Conservation (phyloP, 2,888 invertebrate species). For the Agriopis marginaria region DNA sequence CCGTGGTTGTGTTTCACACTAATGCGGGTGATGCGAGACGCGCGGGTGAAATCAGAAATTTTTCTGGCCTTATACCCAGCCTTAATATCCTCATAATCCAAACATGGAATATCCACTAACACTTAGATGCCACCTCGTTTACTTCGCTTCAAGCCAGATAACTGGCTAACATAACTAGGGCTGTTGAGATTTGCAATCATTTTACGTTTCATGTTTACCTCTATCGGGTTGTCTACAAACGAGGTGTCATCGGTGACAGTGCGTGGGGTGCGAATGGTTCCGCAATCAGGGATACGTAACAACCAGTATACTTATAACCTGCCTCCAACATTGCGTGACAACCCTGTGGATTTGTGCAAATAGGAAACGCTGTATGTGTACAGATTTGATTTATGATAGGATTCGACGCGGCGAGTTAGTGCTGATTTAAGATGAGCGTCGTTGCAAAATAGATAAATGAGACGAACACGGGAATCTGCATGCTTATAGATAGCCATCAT, state of each 20-base stretch:
- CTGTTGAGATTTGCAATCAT: constrained; percentile 38
- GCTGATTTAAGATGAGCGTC: constrained; percentile 30
- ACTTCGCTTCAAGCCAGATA: constrained; percentile 42
- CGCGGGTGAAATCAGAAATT: no score
- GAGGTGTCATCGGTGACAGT: constrained; percentile 49
- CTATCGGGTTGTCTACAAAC: constrained; percentile 45
- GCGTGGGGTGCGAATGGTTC: constrained; percentile 46
- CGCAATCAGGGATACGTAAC: constrained; percentile 49
- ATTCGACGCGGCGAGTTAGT: constrained; percentile 38
- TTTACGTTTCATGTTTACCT: constrained; percentile 26
- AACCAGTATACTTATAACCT: constrained; percentile 27
- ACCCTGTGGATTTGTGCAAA: constrained; percentile 43
- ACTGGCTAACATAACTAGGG: constrained; percentile 38
- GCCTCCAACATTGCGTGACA: constrained; percentile 39
- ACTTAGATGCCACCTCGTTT: constrained; percentile 40
- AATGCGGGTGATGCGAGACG: no score
- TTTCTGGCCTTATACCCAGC: no score
- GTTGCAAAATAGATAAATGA: constrained; percentile 31
- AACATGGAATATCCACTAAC: constrained; percentile 6
- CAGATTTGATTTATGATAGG: constrained; percentile 45
- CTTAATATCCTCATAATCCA: constrained; percentile 6
- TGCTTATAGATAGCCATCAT: background rate
- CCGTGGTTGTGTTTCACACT: no score
- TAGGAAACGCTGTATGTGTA: constrained; percentile 41
- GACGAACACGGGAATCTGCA: constrained; percentile 19